phyloP scores from a whole-genome alignment of 1,140 invertebrate genomes.

The Solenopsis invicta region DNA sequence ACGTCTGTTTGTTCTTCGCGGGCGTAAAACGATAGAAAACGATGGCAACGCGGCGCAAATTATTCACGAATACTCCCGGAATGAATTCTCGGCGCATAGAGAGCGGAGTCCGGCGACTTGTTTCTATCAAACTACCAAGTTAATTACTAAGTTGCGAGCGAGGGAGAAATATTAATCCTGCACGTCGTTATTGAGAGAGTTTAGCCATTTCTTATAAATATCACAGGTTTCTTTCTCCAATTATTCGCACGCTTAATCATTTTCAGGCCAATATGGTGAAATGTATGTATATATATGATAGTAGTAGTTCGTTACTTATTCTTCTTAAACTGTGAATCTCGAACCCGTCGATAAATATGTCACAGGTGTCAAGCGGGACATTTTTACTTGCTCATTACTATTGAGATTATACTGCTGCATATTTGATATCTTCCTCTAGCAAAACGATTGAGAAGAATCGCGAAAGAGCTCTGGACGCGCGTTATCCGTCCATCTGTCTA shows the following conservation, averaged over 20 bases:
- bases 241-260: neutral
- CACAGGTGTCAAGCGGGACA: neutral
- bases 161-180: slow-evolving; percentile 9
- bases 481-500: slow-evolving; percentile 34
- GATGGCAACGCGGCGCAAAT: slow-evolving; percentile 12
- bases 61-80: slow-evolving; percentile 39
- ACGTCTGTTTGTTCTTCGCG: slow-evolving; percentile 9
- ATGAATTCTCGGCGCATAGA: slow-evolving; percentile 27
- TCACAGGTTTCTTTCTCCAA: neutral
- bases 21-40: slow-evolving; percentile 16
- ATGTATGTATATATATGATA: too few relatives aligned
- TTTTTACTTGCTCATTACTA: neutral
- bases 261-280: neutral
- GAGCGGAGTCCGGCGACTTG: slow-evolving; percentile 22
- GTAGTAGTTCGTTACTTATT: neutral
- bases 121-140: slow-evolving; percentile 43
- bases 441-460: slow-evolving; percentile 3
- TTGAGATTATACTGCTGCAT: slow-evolving; percentile 26
- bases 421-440: slow-evolving; percentile 9
- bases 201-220: neutral
- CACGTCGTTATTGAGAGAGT: neutral
- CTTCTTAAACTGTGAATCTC: neutral
- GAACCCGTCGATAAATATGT: neutral
- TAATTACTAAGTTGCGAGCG: slow-evolving; percentile 36
- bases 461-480: neutral